Percentiles rank a stretch among this genome's conserved stretches.
These are phyloP conservation scores for Dasypus novemcinctus DNA, from an alignment of 2,113 vertebrate species.

Conservation along the genomic window DNA sequence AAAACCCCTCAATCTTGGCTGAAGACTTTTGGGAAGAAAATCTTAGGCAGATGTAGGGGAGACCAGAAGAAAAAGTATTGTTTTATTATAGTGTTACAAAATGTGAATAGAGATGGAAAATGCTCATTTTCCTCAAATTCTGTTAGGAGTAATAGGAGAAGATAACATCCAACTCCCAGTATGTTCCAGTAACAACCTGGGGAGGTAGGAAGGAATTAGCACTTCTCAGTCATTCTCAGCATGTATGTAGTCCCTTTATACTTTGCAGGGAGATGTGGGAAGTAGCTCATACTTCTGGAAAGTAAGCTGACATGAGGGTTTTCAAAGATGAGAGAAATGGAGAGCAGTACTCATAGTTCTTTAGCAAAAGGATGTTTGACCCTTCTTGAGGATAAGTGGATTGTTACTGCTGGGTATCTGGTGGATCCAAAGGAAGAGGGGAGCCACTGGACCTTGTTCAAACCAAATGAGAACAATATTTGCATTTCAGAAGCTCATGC, in stretches of 20 bases:
- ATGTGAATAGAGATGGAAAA: background rate
- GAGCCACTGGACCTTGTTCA: rapidly evolving
- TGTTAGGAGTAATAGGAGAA: background rate
- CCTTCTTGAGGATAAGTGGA: rapidly evolving
- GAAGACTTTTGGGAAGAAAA: background rate
- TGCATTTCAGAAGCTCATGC: background rate
- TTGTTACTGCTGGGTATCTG: background rate
- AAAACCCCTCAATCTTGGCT: background rate
- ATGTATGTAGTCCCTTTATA: rapidly evolving
- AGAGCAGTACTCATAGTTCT: rapidly evolving
- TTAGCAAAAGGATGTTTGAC: background rate
- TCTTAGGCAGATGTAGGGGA: background rate
- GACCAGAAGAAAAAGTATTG: background rate
- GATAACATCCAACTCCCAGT: background rate
- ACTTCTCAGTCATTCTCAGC: background rate
- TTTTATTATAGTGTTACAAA: background rate
- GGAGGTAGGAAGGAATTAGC: background rate
- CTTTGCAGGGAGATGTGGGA: background rate
- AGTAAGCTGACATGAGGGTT: background rate
- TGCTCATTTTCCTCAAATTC: background rate
- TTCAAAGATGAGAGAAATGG: background rate
- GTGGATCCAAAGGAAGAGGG: background rate
- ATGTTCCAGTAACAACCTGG: background rate
- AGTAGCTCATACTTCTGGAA: background rate
- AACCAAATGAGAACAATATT: background rate